phyloP scores from a whole-genome alignment of 2,888 invertebrate species.

The Pollenia griseotomentosa region DNA sequence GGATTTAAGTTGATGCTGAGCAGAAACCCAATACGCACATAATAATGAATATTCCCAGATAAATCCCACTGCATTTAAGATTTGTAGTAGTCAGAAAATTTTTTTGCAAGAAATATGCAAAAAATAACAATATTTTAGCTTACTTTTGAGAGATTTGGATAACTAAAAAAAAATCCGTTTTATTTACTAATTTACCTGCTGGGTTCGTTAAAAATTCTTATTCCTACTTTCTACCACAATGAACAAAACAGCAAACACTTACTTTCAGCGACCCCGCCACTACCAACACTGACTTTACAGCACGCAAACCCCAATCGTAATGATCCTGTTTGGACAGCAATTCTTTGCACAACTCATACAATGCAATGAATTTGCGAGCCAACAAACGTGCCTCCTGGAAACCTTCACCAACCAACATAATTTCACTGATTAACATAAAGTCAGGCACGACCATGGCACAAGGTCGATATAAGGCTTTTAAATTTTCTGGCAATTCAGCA shows the following conservation, averaged over 20 bases:
- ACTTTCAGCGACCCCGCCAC: constrained; percentile 96
- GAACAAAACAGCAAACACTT: constrained; percentile 73
- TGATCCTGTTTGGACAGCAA: constrained; percentile 97
- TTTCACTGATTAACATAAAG: constrained; percentile 97
- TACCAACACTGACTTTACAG: constrained; percentile 97
- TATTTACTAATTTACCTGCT: neutral
- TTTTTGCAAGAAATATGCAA: neutral
- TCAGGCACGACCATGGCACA: constrained; percentile 99
- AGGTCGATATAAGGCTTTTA: constrained; percentile 90
- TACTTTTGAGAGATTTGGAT: too few species aligned
- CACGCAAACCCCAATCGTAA: constrained; percentile 98
- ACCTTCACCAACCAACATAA: constrained; percentile 98
- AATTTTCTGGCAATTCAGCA: constrained; percentile 94
- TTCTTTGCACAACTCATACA: constrained; percentile 95
- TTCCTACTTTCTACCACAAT: neutral
- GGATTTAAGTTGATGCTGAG: neutral
- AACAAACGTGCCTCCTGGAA: constrained; percentile 95
- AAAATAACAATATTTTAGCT: neutral
- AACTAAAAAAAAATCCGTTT: too few species aligned
- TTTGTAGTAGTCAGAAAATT: neutral
- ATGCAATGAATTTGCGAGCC: constrained; percentile 96
- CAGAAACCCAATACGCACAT: neutral
- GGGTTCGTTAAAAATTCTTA: neutral
- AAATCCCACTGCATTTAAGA: neutral
- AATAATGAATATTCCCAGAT: too few species aligned